phyloP scores from a whole-genome alignment of 92 coral and sea anemone genomes.

The Parazoanthus swiftii region DNA sequence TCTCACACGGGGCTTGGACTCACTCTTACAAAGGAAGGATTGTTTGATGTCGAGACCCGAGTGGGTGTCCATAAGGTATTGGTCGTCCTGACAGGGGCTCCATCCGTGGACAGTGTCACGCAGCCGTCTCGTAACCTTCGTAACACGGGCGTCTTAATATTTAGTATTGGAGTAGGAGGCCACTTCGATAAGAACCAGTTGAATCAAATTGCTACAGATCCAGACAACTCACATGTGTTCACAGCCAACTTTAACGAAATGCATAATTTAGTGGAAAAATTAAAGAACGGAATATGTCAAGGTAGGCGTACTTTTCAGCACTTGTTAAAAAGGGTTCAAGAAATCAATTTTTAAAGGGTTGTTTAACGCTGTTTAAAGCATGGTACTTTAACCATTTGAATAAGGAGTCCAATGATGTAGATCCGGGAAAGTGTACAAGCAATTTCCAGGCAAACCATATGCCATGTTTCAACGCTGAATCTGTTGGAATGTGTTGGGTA shows the following conservation, averaged over 20 bases:
- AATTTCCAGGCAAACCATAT: no score
- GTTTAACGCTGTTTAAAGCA: no score
- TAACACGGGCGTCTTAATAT: conserved; percentile 20
- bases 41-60: conserved; percentile 12
- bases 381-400: not conserved
- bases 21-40: conserved; percentile 11
- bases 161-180: conserved; percentile 20
- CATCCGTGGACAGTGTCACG: conserved; percentile 17
- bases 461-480: no score
- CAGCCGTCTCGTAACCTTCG: conserved; percentile 29
- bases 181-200: conserved; percentile 27
- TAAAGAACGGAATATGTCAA: conserved; percentile 27
- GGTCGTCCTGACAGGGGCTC: conserved; percentile 10
- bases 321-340: no score
- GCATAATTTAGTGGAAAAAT: not conserved
- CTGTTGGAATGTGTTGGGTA: no score
- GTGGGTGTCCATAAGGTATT: conserved; percentile 1
- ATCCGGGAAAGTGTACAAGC: no score
- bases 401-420: no score
- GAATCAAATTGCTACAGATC: conserved; percentile 28
- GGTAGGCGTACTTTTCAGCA: not conserved
- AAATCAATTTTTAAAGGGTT: no score
- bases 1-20: conserved; percentile 25
- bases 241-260: not conserved
- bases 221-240: conserved; percentile 23